Conservation (phyloP, 2,888 invertebrate genomes). For the Cosmia pyralina region DNA sequence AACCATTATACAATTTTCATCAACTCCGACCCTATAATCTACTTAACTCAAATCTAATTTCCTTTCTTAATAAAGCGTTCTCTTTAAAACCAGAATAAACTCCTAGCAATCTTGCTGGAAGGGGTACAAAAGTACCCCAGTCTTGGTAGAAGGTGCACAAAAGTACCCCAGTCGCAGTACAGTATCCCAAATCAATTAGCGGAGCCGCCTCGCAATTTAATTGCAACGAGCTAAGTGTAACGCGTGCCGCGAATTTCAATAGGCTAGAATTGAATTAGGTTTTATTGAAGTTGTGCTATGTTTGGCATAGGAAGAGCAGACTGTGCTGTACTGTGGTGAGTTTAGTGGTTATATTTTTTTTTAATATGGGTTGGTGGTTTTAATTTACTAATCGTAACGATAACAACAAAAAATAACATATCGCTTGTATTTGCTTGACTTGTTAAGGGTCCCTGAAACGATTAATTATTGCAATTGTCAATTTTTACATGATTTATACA, state of each 20-base stretch:
- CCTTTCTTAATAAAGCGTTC: background rate
- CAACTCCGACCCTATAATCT: background rate
- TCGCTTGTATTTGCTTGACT: too few species aligned
- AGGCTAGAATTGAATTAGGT: slow-evolving; percentile 60
- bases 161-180: slow-evolving; percentile 28
- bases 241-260: slow-evolving; percentile 72
- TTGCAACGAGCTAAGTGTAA: slow-evolving; percentile 71
- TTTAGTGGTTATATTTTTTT: slow-evolving; percentile 8
- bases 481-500: too few species aligned
- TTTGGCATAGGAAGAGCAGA: slow-evolving; percentile 15
- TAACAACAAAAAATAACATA: background rate
- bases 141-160: slow-evolving; percentile 13
- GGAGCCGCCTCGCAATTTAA: slow-evolving; percentile 68
- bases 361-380: background rate
- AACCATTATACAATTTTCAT: background rate
- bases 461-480: too few species aligned
- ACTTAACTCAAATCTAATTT: slow-evolving; percentile 2
- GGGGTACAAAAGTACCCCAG: background rate
- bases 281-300: slow-evolving; percentile 47
- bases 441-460: too few species aligned
- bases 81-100: slow-evolving; percentile 3
- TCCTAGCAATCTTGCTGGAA: background rate
- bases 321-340: background rate
- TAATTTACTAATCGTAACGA: too few species aligned
- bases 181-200: slow-evolving; percentile 73